Base-by-base conservation (phyloP, 1,140 invertebrate genomes). In the Callitettix versicolor region DNA sequence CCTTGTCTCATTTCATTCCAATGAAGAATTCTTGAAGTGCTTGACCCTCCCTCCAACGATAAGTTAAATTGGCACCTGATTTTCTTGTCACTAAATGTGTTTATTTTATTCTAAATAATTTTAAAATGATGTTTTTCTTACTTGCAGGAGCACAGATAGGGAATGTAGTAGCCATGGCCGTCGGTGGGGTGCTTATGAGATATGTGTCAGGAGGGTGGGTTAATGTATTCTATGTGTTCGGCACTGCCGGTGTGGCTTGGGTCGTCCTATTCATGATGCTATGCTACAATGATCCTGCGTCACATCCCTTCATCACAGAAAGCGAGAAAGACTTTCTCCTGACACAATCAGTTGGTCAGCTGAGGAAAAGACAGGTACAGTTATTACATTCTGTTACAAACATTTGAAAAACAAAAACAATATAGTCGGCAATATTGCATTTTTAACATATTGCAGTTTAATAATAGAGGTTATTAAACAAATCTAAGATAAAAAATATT, bases 311-410 rank as follows among this genome's bases (percentile, higher is more conserved):
- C 40, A 90, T 91, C 44, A 76, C 77, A 12, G 69, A 79, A 9
- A 72, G 73, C 30, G 83, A 91, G 68, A 74, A 74, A 60, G 69
- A 78, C 53, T 80, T 83, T 64, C 74, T 91, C 63, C 74, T 91
- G 62, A 69, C 14, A 67, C 61, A 11, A 53, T 60, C 34, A 40
- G 53, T 55, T 9, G 56, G 59, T 7, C 48, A 54, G 33, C 42
- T 53, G 24, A 56, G 55, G 33, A 53, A 24, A 26, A 42, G 50
- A 55, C 42, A 57, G 33, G 60, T 57, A 58, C 46, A 38, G 55
- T 41, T n/a, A n/a, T n/a, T n/a, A 20, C 1, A n/a, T n/a, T n/a
- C n/a, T n/a, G n/a, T n/a, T n/a, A n/a, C n/a, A n/a, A n/a, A n/a
- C n/a, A n/a, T n/a, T n/a, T n/a, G n/a, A n/a, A n/a, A n/a, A n/a